Evolutionary conservation across 2,888 invertebrate species (phyloP).

Genomic region (Serrognathus titanus): DNA sequence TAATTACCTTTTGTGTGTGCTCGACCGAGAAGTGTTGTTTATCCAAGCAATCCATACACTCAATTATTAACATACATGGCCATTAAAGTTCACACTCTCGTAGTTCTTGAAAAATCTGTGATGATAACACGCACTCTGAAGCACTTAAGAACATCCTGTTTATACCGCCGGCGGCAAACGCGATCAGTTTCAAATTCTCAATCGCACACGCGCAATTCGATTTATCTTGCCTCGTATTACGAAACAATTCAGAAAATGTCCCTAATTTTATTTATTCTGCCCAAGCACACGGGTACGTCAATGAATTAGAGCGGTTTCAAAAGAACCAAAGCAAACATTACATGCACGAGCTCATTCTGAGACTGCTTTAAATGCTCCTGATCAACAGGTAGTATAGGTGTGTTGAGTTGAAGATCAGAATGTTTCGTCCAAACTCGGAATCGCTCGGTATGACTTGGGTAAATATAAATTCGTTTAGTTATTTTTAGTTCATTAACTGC

Average conservation of each 20-base stretch:
- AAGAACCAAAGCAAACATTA: slow-evolving; percentile 2
- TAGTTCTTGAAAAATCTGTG: too few relatives aligned
- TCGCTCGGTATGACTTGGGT: too few relatives aligned
- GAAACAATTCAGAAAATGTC: neutral
- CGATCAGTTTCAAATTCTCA: neutral
- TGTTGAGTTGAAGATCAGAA: slow-evolving; percentile 8
- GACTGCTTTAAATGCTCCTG: slow-evolving; percentile 22
- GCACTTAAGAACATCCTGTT: neutral
- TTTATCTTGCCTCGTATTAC: slow-evolving; percentile 1
- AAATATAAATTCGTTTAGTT: too few relatives aligned
- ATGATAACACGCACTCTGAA: neutral
- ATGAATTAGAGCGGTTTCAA: slow-evolving; percentile 2
- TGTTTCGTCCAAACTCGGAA: neutral
- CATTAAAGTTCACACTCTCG: neutral
- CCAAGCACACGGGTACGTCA: neutral
- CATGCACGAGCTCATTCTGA: slow-evolving; percentile 10
- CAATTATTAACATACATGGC: too few relatives aligned
- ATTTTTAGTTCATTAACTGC: too few relatives aligned
- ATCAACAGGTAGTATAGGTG: slow-evolving; percentile 24
- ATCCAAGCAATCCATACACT: too few relatives aligned
- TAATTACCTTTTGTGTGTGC: too few relatives aligned
- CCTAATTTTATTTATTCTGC: neutral
- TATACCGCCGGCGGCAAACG: neutral
- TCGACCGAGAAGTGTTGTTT: too few relatives aligned
- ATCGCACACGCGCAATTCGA: neutral